phyloP scores from a whole-genome alignment of 1,140 invertebrate species.

The Geopemphigus sp. region DNA sequence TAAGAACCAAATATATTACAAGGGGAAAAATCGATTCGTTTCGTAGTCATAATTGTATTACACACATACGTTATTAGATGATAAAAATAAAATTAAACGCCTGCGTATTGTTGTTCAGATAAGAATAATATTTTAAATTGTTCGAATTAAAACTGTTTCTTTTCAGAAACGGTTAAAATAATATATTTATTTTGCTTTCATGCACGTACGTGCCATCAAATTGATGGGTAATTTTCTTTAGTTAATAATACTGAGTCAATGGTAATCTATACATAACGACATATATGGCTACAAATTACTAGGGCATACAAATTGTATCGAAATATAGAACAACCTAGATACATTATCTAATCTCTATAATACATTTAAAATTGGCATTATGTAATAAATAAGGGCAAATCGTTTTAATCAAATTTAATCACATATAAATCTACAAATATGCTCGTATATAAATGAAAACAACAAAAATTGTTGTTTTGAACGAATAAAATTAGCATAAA shows the following conservation, averaged over 20 bases:
- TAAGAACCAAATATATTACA: constrained; percentile 9
- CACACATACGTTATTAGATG: constrained; percentile 1
- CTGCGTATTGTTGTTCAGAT: constrained; percentile 25
- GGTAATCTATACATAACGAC: not conserved
- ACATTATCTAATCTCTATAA: not conserved
- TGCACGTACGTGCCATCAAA: not conserved
- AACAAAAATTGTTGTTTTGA: too few species aligned
- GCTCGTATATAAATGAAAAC: too few species aligned
- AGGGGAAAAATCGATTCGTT: constrained; percentile 42
- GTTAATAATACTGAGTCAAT: not conserved
- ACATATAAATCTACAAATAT: too few species aligned
- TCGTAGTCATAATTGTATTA: constrained; percentile 45
- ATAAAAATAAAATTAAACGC: constrained; percentile 18
- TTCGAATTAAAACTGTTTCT: constrained; percentile 20
- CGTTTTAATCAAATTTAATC: too few species aligned
- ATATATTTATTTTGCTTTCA: constrained; percentile 1
- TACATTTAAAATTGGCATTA: not conserved
- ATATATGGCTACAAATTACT: not conserved
- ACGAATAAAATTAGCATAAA: too few species aligned
- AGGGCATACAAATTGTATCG: not conserved
- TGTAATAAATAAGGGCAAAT: not conserved
- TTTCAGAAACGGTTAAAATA: constrained; percentile 8
- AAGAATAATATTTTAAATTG: constrained; percentile 23
- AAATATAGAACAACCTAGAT: not conserved
- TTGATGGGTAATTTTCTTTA: constrained; percentile 10